phyloP scores from a whole-genome alignment of 2,113 vertebrate genomes.

The Pimephales promelas region DNA sequence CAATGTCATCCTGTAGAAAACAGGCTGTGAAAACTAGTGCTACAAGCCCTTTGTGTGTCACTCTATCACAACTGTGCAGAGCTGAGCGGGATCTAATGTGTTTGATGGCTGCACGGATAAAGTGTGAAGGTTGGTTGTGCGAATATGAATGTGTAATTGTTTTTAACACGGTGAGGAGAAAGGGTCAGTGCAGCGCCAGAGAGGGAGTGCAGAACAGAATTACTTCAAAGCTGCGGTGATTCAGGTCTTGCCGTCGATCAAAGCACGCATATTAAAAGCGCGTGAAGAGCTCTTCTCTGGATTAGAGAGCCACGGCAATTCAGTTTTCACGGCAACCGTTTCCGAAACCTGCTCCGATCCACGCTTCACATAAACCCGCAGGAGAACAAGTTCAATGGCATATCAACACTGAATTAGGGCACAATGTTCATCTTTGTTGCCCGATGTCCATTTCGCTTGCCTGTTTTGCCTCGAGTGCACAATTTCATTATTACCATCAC shows the following conservation, averaged over 20 bases:
- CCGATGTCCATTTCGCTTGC: neutral
- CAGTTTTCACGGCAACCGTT: slow-evolving; percentile 13
- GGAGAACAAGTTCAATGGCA: neutral
- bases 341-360: slow-evolving; percentile 19
- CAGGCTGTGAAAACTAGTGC: slow-evolving; percentile 60
- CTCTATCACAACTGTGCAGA: slow-evolving; percentile 33
- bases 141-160: slow-evolving; percentile 7
- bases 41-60: slow-evolving; percentile 53
- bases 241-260: slow-evolving; percentile 24
- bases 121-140: slow-evolving; percentile 27
- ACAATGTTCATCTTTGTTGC: neutral
- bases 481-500: neutral
- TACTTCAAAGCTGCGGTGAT: neutral
- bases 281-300: slow-evolving; percentile 21
- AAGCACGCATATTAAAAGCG: slow-evolving; percentile 5
- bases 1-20: slow-evolving; percentile 70
- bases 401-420: neutral
- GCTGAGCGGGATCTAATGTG: neutral
- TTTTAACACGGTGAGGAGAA: neutral
- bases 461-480: slow-evolving; percentile 5
- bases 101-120: slow-evolving; percentile 8
- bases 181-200: neutral
- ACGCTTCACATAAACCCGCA: neutral
- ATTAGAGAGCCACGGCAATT: slow-evolving; percentile 24
- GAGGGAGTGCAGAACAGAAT: neutral